phyloP scores from a whole-genome alignment of 2,888 invertebrate genomes.

The Thumatha senex region DNA sequence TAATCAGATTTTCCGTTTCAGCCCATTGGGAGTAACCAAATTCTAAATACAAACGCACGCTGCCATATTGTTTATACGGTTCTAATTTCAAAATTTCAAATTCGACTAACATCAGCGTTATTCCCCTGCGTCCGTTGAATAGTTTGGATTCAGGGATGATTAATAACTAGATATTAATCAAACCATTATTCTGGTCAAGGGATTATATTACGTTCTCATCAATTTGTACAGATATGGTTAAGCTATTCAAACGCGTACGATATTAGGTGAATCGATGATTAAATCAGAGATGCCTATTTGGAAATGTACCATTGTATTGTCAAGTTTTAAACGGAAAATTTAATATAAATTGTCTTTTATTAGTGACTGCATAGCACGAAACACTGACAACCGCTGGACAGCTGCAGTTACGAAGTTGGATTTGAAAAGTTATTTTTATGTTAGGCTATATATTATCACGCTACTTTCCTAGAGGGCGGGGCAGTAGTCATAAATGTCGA shows the following conservation, averaged over 20 bases:
- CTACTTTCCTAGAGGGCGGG: too few species aligned
- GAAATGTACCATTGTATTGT: slow-evolving; percentile 8
- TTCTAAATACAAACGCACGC: slow-evolving; percentile 48
- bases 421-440: not conserved
- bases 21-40: slow-evolving; percentile 35
- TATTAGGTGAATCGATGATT: slow-evolving; percentile 4
- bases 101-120: slow-evolving; percentile 62
- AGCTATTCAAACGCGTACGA: slow-evolving; percentile 3
- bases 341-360: slow-evolving; percentile 2
- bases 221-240: slow-evolving; percentile 10
- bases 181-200: slow-evolving; percentile 56
- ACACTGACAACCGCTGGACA: not conserved
- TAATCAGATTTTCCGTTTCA: slow-evolving; percentile 22
- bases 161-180: slow-evolving; percentile 72
- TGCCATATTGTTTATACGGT: slow-evolving; percentile 62
- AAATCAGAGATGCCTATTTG: slow-evolving; percentile 4
- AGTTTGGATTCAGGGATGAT: slow-evolving; percentile 69
- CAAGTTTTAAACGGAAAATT: slow-evolving; percentile 6
- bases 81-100: slow-evolving; percentile 68
- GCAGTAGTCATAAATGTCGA: too few species aligned
- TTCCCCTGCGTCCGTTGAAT: slow-evolving; percentile 67
- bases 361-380: not conserved
- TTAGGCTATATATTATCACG: too few species aligned
- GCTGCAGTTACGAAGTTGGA: too few species aligned
- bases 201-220: slow-evolving; percentile 4